Base-by-base conservation (phyloP, 2,113 vertebrate species). In the Hiodon alosoides region DNA sequence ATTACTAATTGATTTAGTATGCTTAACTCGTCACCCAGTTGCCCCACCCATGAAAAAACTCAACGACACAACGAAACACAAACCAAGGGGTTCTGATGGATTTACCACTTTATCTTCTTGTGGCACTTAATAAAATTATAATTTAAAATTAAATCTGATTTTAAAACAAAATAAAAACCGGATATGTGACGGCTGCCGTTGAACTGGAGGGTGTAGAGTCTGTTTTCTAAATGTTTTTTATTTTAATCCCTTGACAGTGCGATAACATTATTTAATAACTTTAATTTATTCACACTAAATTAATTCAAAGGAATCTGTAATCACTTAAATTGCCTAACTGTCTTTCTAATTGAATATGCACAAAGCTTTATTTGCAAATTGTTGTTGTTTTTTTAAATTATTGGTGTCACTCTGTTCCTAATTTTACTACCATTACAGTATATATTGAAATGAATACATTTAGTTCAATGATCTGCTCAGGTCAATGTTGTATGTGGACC, bases 301-400 rank as follows among this genome's bases (percentile, higher is more conserved):
- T 88, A 87, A 87, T 90, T 90, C 85, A 87, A 86, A 80, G 69
- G 70, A 81, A 85, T 85, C 79, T 83, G 82, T 88, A 89, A 90
- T 88, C 81, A 86, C 85, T 86, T 86, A 76, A 84, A 79, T 85
- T 83, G 85, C 88, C 89, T 88, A 82, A 89, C 81, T 77, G 75
- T 78, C 79, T 78, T 73, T 82, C 81, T 83, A 76, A 85, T 84
- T 81, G 81, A 84, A 88, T 86, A 84, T 85, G 82, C 80, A 83
- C 78, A 79, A 77, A 79, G 78, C 79, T 76, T 81, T 31, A 60
- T 80, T 77, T 80, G 73, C 82, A 68, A 65, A 16, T 83, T 79
- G 70, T 71, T 58, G 53, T 76, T n/a, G 73, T 78, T 59, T 76
- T 71, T 71, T 71, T 57, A 13, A 13, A 55, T 55, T 58, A 74